Evolutionary conservation across 2,888 invertebrate genomes (phyloP), one percentile per base, ranked within the genome.

Genomic region (Coleophora flavipennella): DNA sequence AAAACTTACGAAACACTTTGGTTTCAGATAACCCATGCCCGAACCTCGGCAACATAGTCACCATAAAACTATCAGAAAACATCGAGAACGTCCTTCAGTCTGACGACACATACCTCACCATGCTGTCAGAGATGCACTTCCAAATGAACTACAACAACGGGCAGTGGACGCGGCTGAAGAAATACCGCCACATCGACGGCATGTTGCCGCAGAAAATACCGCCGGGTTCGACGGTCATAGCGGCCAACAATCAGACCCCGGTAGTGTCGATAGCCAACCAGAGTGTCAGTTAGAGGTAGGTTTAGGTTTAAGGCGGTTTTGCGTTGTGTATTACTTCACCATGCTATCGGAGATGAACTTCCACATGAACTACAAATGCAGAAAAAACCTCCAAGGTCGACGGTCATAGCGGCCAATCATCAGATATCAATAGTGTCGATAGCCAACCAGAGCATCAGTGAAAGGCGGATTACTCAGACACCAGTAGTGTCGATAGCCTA

Each of bases 71-170:
- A 41, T 95, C 95, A 33, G 98, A 99, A 74, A 92, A 93, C 66
- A 91, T 88, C 58, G 97, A 98, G 72, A 92, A 92, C 54, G 92
- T 97, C 0, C 87, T 90, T 9, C 95, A 96, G 63, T 86, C 92
- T 0, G 96, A 97, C 70, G 94, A 95, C 49, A 91, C 92, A 1
- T 90, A 91, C 57, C 81, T 88, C 13, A 89, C 90, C 0, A 92
- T 94, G 91, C 79, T 94, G 38, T 94, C 94, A 0, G 98, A 98
- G 74, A 97, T 95, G 49, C 96, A 96, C 77, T 98, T 99, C 89
- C 96, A 98, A 73, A 95, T 99, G 95, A 98, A 99, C 81, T 98
- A 98, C 80, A 94, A 94, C 65, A 97, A 95, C 39, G 98, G 98
- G 75, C 97, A 98, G 68, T 99, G 97, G 97, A 97, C 97, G 67